A percentile compares a stretch with the other conserved stretches of the same genome.
Evolutionary conservation across 2,113 vertebrate species (phyloP).

Genomic region (Etheostoma spectabile): DNA sequence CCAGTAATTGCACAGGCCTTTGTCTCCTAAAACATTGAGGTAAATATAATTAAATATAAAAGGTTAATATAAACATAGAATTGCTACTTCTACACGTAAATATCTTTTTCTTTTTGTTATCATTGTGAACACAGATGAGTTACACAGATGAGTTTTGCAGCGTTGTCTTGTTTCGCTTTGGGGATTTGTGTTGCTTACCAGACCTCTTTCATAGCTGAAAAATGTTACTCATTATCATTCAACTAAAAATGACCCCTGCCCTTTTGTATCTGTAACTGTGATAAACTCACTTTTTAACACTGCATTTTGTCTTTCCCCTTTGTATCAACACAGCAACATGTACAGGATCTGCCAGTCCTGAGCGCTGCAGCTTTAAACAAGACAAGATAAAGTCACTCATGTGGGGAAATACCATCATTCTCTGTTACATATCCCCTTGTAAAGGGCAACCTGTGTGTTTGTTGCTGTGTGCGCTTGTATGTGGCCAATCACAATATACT

Average conservation of each 20-base stretch:
- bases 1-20: background rate
- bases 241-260: background rate
- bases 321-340: background rate
- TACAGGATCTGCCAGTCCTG: background rate
- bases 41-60: background rate
- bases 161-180: background rate
- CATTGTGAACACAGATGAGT: background rate
- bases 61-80: background rate
- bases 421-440: conserved; percentile 28
- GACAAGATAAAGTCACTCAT: conserved; percentile 40
- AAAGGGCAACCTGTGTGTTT: conserved; percentile 13
- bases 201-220: background rate
- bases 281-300: background rate
- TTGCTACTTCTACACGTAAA: background rate
- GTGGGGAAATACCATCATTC: conserved; percentile 15
- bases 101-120: background rate
- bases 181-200: background rate
- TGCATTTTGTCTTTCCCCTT: background rate
- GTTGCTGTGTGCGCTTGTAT: background rate
- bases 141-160: conserved; percentile 1
- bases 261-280: background rate
- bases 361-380: conserved; percentile 5
- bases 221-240: conserved; percentile 18
- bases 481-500: conserved; percentile 28
- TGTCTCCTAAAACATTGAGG: background rate